Evolutionary conservation across 1,140 invertebrate species (phyloP).

Genomic region (Helicorthomorpha holstii): DNA sequence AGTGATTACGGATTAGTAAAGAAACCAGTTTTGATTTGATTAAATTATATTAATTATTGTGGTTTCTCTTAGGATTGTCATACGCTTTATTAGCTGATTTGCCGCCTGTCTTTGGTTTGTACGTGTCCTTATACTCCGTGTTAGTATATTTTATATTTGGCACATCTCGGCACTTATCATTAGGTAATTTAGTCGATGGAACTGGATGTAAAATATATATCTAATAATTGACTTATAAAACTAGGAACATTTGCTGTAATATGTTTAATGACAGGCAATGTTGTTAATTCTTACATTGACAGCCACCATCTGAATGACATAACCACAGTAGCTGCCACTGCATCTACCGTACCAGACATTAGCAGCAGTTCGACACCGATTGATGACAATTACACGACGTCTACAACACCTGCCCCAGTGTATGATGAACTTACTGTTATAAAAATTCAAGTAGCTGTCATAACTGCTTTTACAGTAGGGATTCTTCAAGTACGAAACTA

Average conservation of each 20-base stretch:
- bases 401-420: neutral
- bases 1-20: too few relatives aligned
- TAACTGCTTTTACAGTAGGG: neutral
- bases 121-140: constrained; percentile 87
- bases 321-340: neutral
- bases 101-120: constrained; percentile 73
- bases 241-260: constrained; percentile 69
- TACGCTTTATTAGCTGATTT: constrained; percentile 76
- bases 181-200: constrained; percentile 47
- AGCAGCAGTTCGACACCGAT: neutral
- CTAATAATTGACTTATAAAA: too few relatives aligned
- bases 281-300: constrained; percentile 25
- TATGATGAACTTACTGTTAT: neutral
- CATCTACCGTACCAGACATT: neutral
- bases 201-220: too few relatives aligned
- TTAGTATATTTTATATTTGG: constrained; percentile 77
- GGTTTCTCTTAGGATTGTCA: constrained; percentile 74
- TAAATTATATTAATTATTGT: too few relatives aligned
- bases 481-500: neutral
- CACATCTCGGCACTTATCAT: constrained; percentile 77
- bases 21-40: too few relatives aligned
- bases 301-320: neutral
- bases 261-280: constrained; percentile 73
- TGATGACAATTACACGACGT: neutral
- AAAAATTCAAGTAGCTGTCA: neutral